These are phyloP conservation scores for Fragariocoptes setiger DNA, from an alignment of 1,140 invertebrate species.

Conservation along the genomic window DNA sequence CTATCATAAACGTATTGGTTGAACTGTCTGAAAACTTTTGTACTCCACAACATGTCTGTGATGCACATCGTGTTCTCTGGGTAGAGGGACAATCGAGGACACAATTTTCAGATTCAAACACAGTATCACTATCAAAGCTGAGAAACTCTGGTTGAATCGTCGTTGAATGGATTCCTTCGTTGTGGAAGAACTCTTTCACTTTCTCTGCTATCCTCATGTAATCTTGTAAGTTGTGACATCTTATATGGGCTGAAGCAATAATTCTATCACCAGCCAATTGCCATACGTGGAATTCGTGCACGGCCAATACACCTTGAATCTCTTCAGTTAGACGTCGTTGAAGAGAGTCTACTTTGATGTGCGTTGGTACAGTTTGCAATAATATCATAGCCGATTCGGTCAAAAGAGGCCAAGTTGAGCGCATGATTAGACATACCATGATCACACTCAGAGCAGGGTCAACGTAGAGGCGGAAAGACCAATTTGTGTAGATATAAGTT, in stretches of 20 bases:
- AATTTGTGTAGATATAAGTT: slow-evolving; percentile 54
- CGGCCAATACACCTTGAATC: slow-evolving; percentile 22
- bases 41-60: neutral
- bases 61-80: neutral
- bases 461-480: slow-evolving; percentile 42
- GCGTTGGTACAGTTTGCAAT: slow-evolving; percentile 24
- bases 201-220: slow-evolving; percentile 32
- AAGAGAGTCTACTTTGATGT: slow-evolving; percentile 20
- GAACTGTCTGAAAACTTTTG: no score
- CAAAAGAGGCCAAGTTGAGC: slow-evolving; percentile 22
- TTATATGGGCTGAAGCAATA: slow-evolving; percentile 25
- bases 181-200: slow-evolving; percentile 43
- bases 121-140: slow-evolving; percentile 4
- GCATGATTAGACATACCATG: slow-evolving; percentile 22
- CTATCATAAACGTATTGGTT: no score
- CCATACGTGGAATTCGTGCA: slow-evolving; percentile 28
- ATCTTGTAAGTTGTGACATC: slow-evolving; percentile 19
- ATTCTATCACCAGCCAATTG: slow-evolving; percentile 23
- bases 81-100: neutral
- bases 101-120: neutral
- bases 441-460: slow-evolving; percentile 54
- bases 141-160: slow-evolving; percentile 26
- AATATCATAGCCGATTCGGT: slow-evolving; percentile 23
- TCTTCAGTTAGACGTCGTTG: slow-evolving; percentile 18
- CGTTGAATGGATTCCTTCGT: slow-evolving; percentile 24